Evolutionary conservation across 2,888 invertebrate species (phyloP).

Genomic region (Colletes collaris): DNA sequence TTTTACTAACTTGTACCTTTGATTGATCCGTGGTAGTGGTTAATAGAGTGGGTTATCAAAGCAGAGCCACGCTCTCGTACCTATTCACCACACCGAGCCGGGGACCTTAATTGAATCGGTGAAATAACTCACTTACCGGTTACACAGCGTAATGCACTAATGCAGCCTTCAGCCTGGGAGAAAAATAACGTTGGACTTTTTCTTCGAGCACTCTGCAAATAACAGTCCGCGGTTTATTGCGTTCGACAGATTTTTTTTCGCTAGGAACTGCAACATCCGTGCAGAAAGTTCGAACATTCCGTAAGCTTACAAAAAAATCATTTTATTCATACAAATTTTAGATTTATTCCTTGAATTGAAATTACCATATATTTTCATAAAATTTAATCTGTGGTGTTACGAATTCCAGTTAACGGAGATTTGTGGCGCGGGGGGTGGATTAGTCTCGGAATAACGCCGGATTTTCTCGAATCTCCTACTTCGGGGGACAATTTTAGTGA

Average conservation of each 20-base stretch:
- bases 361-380: too few species aligned
- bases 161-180: constrained; percentile 55
- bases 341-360: too few species aligned
- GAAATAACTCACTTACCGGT: constrained; percentile 52
- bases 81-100: constrained; percentile 40
- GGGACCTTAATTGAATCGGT: constrained; percentile 50
- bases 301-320: too few species aligned
- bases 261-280: too few species aligned
- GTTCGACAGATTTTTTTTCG: constrained; percentile 4
- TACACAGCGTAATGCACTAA: constrained; percentile 59
- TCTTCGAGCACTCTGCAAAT: neutral
- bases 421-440: too few species aligned
- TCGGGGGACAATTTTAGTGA: too few species aligned
- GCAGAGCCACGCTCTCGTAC: constrained; percentile 48
- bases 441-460: too few species aligned
- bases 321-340: too few species aligned
- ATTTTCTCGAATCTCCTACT: too few species aligned
- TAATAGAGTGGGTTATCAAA: constrained; percentile 52
- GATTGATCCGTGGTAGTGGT: constrained; percentile 32
- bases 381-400: too few species aligned
- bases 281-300: too few species aligned
- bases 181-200: constrained; percentile 37
- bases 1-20: constrained; percentile 10
- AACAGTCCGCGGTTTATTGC: neutral
- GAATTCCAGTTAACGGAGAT: too few species aligned